Base-by-base conservation (phyloP, 2,888 invertebrate species). In the Aricia artaxerxes region DNA sequence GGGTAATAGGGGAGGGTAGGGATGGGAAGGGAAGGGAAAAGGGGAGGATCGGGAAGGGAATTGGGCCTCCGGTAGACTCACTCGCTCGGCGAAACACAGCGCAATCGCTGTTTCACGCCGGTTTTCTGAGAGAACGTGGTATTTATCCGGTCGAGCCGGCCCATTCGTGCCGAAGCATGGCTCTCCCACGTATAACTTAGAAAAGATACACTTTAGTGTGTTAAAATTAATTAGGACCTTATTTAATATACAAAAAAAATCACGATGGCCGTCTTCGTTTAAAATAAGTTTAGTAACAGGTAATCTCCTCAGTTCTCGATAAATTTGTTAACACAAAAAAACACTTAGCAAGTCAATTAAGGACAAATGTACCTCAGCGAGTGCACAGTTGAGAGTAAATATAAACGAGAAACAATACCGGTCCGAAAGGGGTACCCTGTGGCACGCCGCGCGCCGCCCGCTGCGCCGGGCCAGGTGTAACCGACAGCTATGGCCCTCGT, bases 401-500 rank as follows among this genome's bases (percentile, higher is more conserved):
- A 79, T 81, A 78, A 79, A 81, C 73, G 79, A 80, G 78, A 49
- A 80, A 84, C 80, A 84, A 81, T 80, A 80, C 77, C 79, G 80
- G 81, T 38, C 80, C 79, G 16, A 69, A 81, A 81, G 81, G 61
- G 78, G 82, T 77, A 78, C 81, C 82, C 81, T 81, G 80, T 80
- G 81, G 81, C 78, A 81, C 69, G 78, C 82, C 83, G 78, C 80
- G 82, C 81, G 80, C 79, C 79, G 82, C 77, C 80, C 60, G 78
- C 78, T 78, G 53, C 61, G 79, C n/a, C 49, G 35, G 80, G 82
- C 82, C 82, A 80, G 81, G 81, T 80, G 81, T 83, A 82, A 82
- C 89, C 90, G 90, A 90, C 90, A 86, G 84, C 89, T 86, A 90
- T 87, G 87, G 86, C 86, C 86, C 87, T 88, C 88, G 87, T 82